Evolutionary conservation across 2,888 invertebrate genomes (phyloP).

Genomic region (Rutpela maculata): DNA sequence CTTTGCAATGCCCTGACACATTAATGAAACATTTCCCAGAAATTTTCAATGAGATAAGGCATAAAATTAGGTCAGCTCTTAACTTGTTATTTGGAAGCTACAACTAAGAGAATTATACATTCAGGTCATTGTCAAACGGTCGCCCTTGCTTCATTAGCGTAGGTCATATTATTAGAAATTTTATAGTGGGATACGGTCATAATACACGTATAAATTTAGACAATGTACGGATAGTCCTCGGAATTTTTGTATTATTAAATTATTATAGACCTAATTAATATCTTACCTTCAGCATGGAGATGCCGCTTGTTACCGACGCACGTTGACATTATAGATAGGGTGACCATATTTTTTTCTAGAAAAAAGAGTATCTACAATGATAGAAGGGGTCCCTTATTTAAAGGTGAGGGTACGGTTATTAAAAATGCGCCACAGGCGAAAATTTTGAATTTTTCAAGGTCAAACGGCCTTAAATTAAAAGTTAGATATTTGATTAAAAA

Average conservation of each 20-base stretch:
- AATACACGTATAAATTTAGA: too few species aligned
- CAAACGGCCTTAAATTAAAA: too few species aligned
- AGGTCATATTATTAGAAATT: background rate
- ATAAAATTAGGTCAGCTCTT: slow-evolving; percentile 21
- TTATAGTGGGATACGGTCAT: too few species aligned
- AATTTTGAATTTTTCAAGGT: too few species aligned
- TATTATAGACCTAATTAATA: background rate
- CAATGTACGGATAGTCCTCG: background rate
- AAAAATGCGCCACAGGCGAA: too few species aligned
- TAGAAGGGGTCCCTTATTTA: too few species aligned
- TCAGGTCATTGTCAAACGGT: background rate
- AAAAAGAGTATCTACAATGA: too few species aligned
- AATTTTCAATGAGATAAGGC: slow-evolving; percentile 8
- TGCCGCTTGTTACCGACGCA: too few species aligned
- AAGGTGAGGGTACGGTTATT: too few species aligned
- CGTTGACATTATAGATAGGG: too few species aligned
- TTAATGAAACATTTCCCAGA: slow-evolving; percentile 18
- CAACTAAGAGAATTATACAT: background rate
- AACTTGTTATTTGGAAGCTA: background rate
- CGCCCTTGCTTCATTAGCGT: background rate
- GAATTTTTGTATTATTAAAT: background rate
- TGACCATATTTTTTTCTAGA: too few species aligned
- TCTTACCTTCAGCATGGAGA: background rate
- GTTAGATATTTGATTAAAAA: too few species aligned
- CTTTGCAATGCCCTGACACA: background rate